Evolutionary conservation across 2,888 invertebrate species (phyloP), one percentile per base, ranked within the genome.

Genomic region (Troglohyphantes excavatus): DNA sequence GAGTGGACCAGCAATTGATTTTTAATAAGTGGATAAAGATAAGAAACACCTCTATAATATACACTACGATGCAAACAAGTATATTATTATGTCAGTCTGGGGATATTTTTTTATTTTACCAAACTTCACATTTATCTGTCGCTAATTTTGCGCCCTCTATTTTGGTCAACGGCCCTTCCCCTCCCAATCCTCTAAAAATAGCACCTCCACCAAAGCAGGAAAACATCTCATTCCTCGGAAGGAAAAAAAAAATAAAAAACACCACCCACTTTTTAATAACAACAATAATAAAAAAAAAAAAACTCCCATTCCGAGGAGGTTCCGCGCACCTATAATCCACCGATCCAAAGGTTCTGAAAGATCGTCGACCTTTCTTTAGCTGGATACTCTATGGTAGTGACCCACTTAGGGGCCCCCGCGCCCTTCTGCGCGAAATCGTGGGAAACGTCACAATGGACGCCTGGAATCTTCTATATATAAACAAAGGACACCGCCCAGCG

Each of bases 321-420:
- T n/a, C n/a, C n/a, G n/a, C 5, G 53, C 53, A 53, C 53, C 53
- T 53, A 53, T 53, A 53, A 53, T 53, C 53, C 53, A 53, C 53
- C 53, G 13, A 53, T 53, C n/a, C 17, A 67, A 21, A 26, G 29
- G 67, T 29, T 33, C 70, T 61, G n/a, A 59, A 6, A 43, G 78
- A 78, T 78, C 78, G 43, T 65, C 63, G 78, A 81, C 81, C 67
- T 39, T 43, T 19, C 61, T 27, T 26, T 11, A 9, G 19, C 46
- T 67, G 23, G 46, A 7, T 65, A 23, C n/a, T 33, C 85, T 86
- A 63, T 68, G 61, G 85, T 59, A 70, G 19, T 86, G 78, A 86
- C 85, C 85, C 72, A 86, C 59, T 86, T 86, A 63, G 21, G 11
- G n/a, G 53, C 59, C 23, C 76, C 68, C 85, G 53, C 85, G 43